phyloP scores from a whole-genome alignment of 2,888 invertebrate species.

The Ariolimax columbianus region DNA sequence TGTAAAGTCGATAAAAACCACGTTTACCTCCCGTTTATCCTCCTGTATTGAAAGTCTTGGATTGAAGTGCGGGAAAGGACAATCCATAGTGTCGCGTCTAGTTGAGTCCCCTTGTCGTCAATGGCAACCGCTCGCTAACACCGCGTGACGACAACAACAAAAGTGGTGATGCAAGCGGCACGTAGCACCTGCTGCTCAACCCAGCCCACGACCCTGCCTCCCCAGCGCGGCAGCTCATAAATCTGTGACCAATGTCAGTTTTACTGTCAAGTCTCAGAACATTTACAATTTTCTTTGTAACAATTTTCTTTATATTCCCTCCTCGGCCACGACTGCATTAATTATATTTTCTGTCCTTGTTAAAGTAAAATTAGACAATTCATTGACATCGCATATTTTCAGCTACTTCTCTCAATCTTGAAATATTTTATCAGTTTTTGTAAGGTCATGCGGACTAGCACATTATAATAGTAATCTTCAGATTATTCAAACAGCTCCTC shows the following conservation, averaged over 20 bases:
- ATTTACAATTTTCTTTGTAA: neutral
- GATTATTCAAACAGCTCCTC: no score
- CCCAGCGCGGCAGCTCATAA: neutral
- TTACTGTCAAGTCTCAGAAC: no score
- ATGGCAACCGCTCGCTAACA: neutral
- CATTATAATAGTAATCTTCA: no score
- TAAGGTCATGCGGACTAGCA: no score
- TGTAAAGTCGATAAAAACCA: neutral
- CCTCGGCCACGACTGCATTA: no score
- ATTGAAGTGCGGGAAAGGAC: neutral
- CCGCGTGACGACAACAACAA: neutral
- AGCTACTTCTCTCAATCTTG: no score
- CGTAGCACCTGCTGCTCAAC: constrained; percentile 24
- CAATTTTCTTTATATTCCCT: neutral
- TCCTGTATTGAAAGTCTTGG: neutral
- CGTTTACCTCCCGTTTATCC: neutral
- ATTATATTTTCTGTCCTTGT: no score
- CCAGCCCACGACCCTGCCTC: neutral
- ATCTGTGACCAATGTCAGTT: neutral
- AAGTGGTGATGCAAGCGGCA: constrained; percentile 27
- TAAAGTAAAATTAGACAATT: no score
- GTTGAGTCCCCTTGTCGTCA: neutral
- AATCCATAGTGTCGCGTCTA: neutral
- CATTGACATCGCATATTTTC: no score
- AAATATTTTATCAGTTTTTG: no score